phyloP scores from a whole-genome alignment of 2,888 invertebrate species.

The Tetrapedia diversipes region DNA sequence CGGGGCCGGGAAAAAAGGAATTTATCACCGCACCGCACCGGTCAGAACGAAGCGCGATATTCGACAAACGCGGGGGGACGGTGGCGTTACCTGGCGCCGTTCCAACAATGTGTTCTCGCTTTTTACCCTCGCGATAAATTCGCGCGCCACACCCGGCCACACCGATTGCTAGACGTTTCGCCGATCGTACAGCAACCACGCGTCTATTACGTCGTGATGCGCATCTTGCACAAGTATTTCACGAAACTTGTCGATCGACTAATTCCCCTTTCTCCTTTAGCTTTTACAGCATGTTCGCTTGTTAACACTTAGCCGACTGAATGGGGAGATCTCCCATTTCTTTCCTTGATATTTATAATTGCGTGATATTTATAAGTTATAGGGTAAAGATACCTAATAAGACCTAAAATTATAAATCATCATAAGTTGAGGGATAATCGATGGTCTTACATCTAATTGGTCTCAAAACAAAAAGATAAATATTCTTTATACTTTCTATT shows the following conservation, averaged over 20 bases:
- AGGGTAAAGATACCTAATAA: too few relatives aligned
- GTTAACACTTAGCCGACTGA: too few relatives aligned
- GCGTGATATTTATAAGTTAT: too few relatives aligned
- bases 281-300: too few relatives aligned
- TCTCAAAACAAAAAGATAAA: too few relatives aligned
- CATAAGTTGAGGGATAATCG: too few relatives aligned
- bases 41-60: slow-evolving; percentile 24
- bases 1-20: slow-evolving; percentile 8
- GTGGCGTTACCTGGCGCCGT: slow-evolving; percentile 66
- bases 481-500: too few relatives aligned
- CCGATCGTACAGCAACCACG: slow-evolving; percentile 31
- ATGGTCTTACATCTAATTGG: too few relatives aligned
- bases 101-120: slow-evolving; percentile 73
- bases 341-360: too few relatives aligned
- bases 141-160: slow-evolving; percentile 9
- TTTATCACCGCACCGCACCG: slow-evolving; percentile 39
- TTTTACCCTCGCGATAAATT: slow-evolving; percentile 68
- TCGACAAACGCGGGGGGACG: slow-evolving; percentile 35
- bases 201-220: slow-evolving; percentile 28
- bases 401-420: too few relatives aligned
- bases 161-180: slow-evolving; percentile 32
- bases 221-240: neutral
- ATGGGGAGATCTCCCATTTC: too few relatives aligned
- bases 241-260: neutral
- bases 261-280: neutral